Evolutionary conservation across 2,888 invertebrate genomes (phyloP).

Genomic region (Andrena bicolor): DNA sequence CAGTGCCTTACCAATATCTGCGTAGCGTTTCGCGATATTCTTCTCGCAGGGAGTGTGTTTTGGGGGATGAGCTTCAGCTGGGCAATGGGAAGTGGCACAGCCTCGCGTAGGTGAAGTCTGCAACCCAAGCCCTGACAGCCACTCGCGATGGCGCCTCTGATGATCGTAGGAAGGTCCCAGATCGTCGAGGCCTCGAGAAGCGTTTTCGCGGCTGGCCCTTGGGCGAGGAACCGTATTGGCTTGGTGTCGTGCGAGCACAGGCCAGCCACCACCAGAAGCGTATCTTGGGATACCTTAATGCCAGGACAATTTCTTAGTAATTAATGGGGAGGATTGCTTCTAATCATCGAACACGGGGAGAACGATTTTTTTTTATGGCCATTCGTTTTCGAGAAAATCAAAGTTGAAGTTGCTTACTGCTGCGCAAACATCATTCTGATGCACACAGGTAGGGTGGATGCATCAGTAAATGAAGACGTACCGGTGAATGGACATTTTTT

Average conservation of each 20-base stretch:
- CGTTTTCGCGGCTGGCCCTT: conserved; percentile 70
- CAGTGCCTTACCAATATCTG: conserved; percentile 56
- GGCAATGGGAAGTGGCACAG: neutral
- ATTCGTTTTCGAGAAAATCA: too few relatives aligned
- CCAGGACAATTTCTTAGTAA: neutral
- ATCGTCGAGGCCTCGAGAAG: conserved; percentile 62
- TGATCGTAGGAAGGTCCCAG: conserved; percentile 65
- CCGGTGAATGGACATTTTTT: too few relatives aligned
- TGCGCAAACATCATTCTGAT: too few relatives aligned
- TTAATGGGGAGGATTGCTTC: neutral
- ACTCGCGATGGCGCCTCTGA: conserved; percentile 56
- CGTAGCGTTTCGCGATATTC: conserved; percentile 40
- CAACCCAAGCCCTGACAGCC: conserved; percentile 57
- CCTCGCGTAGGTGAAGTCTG: conserved; percentile 46
- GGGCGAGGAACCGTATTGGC: conserved; percentile 68
- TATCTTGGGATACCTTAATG: conserved; percentile 67
- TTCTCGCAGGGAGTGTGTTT: conserved; percentile 35
- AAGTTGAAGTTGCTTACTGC: too few relatives aligned
- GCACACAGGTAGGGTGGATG: too few relatives aligned
- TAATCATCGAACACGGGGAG: too few relatives aligned
- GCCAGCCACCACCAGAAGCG: conserved; percentile 72
- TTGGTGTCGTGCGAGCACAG: conserved; percentile 58
- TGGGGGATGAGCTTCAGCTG: conserved; percentile 19
- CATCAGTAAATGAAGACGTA: too few relatives aligned
- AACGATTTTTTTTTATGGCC: too few relatives aligned